Percentiles rank a stretch among this genome's conserved stretches.
These are phyloP conservation scores for Cosmorhoe ocellata DNA, from an alignment of 2,888 invertebrate genomes.

Conservation along the genomic window DNA sequence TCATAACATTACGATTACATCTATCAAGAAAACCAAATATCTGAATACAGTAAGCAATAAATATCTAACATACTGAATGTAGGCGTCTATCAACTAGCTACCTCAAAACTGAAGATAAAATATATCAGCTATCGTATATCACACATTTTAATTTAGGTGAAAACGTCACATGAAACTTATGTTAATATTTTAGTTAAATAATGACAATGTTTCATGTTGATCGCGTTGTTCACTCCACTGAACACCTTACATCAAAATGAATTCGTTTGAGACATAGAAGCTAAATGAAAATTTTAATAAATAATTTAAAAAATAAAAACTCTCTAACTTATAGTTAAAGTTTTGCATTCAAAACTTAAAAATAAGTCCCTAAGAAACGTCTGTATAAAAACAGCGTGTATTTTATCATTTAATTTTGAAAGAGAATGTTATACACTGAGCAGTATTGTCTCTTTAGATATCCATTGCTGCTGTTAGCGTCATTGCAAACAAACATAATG, in stretches of 20 bases:
- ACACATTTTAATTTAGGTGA: conserved; percentile 75
- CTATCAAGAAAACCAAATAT: conserved; percentile 70
- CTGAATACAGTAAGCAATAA: conserved; percentile 70
- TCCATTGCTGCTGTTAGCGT: conserved; percentile 74
- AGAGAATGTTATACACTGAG: conserved; percentile 28
- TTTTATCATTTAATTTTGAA: conserved; percentile 32
- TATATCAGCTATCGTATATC: conserved; percentile 60
- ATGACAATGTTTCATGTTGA: conserved; percentile 47
- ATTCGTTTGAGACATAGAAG: conserved; percentile 66
- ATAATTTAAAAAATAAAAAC: conserved; percentile 62
- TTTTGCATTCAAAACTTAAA: conserved; percentile 81
- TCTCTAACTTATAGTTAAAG: conserved; percentile 82
- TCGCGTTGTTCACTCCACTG: conserved; percentile 56
- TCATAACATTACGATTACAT: conserved; percentile 60
- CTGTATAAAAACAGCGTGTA: conserved; percentile 48
- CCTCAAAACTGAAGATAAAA: conserved; percentile 68
- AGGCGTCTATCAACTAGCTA: conserved; percentile 68
- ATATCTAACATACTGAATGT: conserved; percentile 68
- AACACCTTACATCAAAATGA: conserved; percentile 50
- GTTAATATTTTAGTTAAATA: conserved; percentile 29
- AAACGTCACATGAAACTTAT: conserved; percentile 52
- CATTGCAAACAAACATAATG: conserved; percentile 74
- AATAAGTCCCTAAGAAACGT: conserved; percentile 76
- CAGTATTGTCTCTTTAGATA: conserved; percentile 53
- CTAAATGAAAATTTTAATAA: conserved; percentile 68